Percentiles rank a stretch among this genome's conserved stretches.
Evolutionary conservation across 2,797 vertebrate species (phyloP).

Genomic region (Mus spretus): DNA sequence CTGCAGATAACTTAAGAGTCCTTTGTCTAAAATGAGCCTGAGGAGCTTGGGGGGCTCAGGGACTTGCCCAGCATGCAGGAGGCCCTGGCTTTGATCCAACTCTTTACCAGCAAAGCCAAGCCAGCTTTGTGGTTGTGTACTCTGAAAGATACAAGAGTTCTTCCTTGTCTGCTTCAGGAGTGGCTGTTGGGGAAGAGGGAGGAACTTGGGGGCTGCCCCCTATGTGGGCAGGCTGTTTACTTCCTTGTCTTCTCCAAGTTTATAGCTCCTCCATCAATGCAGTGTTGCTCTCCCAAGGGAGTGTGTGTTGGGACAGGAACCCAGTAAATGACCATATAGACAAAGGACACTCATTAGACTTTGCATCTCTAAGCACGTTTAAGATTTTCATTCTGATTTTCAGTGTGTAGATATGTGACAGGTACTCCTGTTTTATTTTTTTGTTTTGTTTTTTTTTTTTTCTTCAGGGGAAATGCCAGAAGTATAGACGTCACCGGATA

Average conservation of each 20-base stretch:
- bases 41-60: neutral
- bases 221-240: neutral
- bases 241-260: neutral
- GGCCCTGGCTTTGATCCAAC: neutral
- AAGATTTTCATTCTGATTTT: neutral
- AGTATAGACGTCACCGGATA: conserved; percentile 84
- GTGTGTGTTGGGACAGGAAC: neutral
- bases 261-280: neutral
- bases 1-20: neutral
- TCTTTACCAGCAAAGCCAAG: no score
- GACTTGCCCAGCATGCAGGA: neutral
- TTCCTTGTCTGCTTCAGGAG: neutral
- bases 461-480: conserved; percentile 86
- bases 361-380: neutral
- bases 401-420: neutral
- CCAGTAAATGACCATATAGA: no score
- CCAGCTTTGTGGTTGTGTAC: neutral
- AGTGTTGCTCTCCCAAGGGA: neutral
- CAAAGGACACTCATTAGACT: accelerated
- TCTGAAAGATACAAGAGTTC: neutral
- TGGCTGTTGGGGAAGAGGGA: neutral
- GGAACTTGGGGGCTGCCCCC: neutral
- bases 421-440: neutral
- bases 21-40: neutral
- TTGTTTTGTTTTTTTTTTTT: conserved; percentile 59